Percentiles rank a stretch among this genome's conserved stretches.
Evolutionary conservation across 2,888 invertebrate genomes (phyloP).

Genomic region (Dicyrtoma fusca): DNA sequence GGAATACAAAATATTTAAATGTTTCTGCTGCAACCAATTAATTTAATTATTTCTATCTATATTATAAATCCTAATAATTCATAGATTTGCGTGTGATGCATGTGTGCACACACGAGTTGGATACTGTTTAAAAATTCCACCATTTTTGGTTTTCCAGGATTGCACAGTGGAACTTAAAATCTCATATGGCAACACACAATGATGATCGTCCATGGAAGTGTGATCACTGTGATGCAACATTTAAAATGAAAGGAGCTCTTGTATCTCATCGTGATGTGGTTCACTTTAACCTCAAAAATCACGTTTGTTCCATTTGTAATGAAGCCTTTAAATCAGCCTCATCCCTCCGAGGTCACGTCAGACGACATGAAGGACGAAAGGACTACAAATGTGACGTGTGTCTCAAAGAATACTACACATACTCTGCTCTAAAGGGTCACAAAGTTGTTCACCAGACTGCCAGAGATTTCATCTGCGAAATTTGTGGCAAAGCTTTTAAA

Average conservation of each 20-base stretch:
- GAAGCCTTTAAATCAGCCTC: slow-evolving; percentile 54
- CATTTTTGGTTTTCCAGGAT: slow-evolving; percentile 37
- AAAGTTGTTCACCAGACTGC: slow-evolving; percentile 54
- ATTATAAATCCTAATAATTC: too few relatives aligned
- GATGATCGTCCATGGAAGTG: slow-evolving; percentile 55
- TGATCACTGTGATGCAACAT: slow-evolving; percentile 52
- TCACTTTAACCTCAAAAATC: slow-evolving; percentile 53
- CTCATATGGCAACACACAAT: slow-evolving; percentile 45
- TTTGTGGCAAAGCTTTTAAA: slow-evolving; percentile 54
- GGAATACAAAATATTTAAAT: too few relatives aligned
- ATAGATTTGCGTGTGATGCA: too few relatives aligned
- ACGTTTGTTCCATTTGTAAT: slow-evolving; percentile 50
- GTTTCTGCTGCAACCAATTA: too few relatives aligned
- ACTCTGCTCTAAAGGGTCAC: slow-evolving; percentile 54
- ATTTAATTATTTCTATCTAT: too few relatives aligned
- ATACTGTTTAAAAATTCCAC: too few relatives aligned
- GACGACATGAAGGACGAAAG: slow-evolving; percentile 52
- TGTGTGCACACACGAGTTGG: too few relatives aligned
- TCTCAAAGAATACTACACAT: slow-evolving; percentile 53
- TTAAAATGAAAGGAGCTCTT: slow-evolving; percentile 54
- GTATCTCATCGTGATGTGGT: slow-evolving; percentile 55
- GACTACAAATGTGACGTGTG: slow-evolving; percentile 55
- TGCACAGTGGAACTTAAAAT: slow-evolving; percentile 50
- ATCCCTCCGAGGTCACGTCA: slow-evolving; percentile 50
- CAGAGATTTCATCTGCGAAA: slow-evolving; percentile 48